Base-by-base conservation (phyloP, 1,140 invertebrate genomes). In the Stenopsyche tienmushanensis region DNA sequence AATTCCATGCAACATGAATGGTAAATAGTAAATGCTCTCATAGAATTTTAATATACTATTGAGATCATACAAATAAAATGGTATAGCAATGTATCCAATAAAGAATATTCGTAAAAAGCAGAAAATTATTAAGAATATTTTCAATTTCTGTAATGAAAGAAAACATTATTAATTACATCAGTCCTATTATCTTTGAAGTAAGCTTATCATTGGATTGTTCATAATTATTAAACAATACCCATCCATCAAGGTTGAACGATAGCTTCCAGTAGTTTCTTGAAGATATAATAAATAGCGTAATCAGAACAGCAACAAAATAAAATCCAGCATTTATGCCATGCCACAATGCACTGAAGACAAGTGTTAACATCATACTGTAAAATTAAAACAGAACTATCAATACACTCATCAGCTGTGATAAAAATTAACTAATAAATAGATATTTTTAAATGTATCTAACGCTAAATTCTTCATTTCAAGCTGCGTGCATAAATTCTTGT, bases 401-500 rank as follows among this genome's bases (percentile, higher is more conserved):
- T n/a, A n/a, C n/a, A n/a, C n/a, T n/a, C n/a, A n/a, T n/a, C n/a
- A n/a, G n/a, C n/a, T 58, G 13, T 20, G 3, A 41, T 20, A 41
- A 42, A n/a, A n/a, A n/a, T n/a, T n/a, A n/a, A n/a, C n/a, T n/a
- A n/a, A n/a, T n/a, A n/a, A n/a, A n/a, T n/a, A n/a, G n/a, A n/a
- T n/a, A n/a, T n/a, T n/a, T n/a, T 15, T 25, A 25, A 26, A 63
- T 2, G 15, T 17, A 1, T 2, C 25, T 24, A 17, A 26, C 39
- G 1, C 15, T 54, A 1, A 5, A 26, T 21, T 62, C 76, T 73
- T 87, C 85, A 84, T 84, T 8, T 87, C 79, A 41, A 77, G 73
- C 75, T 89, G 91, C 17, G 83, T 77, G 1, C 92, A 90, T 70
- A 94, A 88, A 69, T 91, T 80, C 71, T 90, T 93, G 74, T 97